phyloP scores from a whole-genome alignment of 1,140 invertebrate species.

The Heliconius himera region DNA sequence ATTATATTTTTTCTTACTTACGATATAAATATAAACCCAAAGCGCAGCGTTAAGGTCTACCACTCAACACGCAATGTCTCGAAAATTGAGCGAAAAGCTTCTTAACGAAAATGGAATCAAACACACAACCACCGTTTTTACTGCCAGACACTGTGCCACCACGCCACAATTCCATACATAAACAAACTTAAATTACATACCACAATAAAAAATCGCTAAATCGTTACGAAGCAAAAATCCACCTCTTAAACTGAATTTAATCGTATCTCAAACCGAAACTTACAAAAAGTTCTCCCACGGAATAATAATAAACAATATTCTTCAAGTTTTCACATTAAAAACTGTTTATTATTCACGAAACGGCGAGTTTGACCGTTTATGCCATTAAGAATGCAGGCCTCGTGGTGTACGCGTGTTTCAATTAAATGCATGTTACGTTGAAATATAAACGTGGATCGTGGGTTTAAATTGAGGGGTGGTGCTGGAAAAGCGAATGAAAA shows the following conservation, averaged over 20 bases:
- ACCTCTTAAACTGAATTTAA: slow-evolving; percentile 41
- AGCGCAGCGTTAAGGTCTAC: too few species aligned
- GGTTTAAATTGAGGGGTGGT: slow-evolving; percentile 34
- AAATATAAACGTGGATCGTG: slow-evolving; percentile 46
- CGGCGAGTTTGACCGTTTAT: slow-evolving; percentile 50
- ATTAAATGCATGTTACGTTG: slow-evolving; percentile 48
- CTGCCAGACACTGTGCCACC: too few species aligned
- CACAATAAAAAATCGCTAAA: slow-evolving; percentile 13
- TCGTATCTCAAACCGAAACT: slow-evolving; percentile 42
- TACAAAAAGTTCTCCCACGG: slow-evolving; percentile 37
- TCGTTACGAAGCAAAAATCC: slow-evolving; percentile 18
- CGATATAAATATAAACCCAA: too few species aligned
- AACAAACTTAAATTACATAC: slow-evolving; percentile 2
- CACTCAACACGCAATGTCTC: too few species aligned
- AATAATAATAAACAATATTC: slow-evolving; percentile 59
- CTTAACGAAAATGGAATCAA: too few species aligned
- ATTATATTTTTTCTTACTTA: too few species aligned
- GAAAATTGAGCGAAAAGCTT: too few species aligned
- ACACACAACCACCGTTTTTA: too few species aligned
- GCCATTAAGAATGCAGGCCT: slow-evolving; percentile 50
- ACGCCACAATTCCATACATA: too few species aligned
- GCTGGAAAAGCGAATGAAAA: slow-evolving; percentile 31
- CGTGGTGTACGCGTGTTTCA: slow-evolving; percentile 50
- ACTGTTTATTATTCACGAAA: slow-evolving; percentile 53
- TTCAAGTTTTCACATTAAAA: slow-evolving; percentile 56